Conservation (phyloP, 2,797 vertebrate genomes). For the Trachops cirrhosus region DNA sequence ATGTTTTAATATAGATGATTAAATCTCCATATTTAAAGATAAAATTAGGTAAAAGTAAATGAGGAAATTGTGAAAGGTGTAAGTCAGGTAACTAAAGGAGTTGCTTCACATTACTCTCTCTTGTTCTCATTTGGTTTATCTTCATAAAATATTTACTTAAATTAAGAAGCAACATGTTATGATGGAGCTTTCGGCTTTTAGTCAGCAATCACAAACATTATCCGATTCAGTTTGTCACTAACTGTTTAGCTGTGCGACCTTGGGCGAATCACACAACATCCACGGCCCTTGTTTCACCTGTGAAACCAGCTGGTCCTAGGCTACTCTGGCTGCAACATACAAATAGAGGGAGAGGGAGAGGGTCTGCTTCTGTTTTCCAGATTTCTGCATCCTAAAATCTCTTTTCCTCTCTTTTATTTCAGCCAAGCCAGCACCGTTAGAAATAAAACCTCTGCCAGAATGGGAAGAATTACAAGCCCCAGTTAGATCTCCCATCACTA, state of each 20-base stretch:
- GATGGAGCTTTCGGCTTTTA: not conserved
- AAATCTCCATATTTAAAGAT: not conserved
- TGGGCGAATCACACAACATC: not conserved
- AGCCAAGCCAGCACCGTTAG: conserved; percentile 96
- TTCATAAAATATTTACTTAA: conserved; percentile 8
- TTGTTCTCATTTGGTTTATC: not conserved
- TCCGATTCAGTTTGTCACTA: not conserved
- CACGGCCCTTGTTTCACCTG: not conserved
- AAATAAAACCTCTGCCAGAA: conserved; percentile 95
- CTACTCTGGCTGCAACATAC: not conserved
- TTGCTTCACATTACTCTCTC: not conserved
- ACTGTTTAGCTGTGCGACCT: not conserved
- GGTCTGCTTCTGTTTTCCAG: conserved; percentile 5
- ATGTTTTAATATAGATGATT: not conserved
- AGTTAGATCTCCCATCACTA: conserved; percentile 96
- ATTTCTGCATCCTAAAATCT: conserved; percentile 44
- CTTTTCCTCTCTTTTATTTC: conserved; percentile 68
- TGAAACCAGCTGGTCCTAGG: not conserved
- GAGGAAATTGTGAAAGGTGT: not conserved
- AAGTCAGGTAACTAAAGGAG: not conserved
- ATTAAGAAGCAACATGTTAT: not conserved
- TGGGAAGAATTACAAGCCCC: conserved; percentile 97
- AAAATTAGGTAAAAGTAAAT: not conserved
- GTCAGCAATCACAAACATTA: not conserved
- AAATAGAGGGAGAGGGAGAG: not conserved